Evolutionary conservation across 2,888 invertebrate genomes (phyloP), one percentile per base, ranked within the genome.

Genomic region (Calliphora vomitoria): DNA sequence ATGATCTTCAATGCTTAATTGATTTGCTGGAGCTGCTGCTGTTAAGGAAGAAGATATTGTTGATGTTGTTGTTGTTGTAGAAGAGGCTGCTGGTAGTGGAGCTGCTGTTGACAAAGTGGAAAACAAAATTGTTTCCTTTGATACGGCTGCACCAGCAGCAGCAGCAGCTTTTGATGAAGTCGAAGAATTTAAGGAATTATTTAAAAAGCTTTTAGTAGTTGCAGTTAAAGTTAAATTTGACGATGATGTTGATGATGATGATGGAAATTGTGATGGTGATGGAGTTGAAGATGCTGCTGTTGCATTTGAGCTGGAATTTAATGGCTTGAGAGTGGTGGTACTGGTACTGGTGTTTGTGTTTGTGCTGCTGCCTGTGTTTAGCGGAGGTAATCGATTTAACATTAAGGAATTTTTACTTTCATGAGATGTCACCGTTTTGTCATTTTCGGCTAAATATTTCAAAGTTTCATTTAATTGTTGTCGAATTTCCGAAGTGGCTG

Each of bases 1-100:
- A 87, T 92, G 91, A 90, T 94, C 94, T 47, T 89, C 89, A 85
- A 92, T 92, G 78, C 90, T 89, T 84, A 92, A 84, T 75, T 87
- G 89, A 81, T 78, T 84, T 85, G 81, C 78, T 64, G 87, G 15
- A 41, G 75, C 60, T 58, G 62, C 66, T 47, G 47, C 11, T n/a
- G 81, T 15, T 35, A 82, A 13, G 50, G 79, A 50, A 38, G 82
- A 8, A 38, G 66, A 18, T 31, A 18, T n/a, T 55, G 80, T 8
- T 66, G 75, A 25, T 47, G 79, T 15, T 69, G 80, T 66, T 60
- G 75, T 41, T 55, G 13, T 31, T n/a, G 64, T 8, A 50, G 35
- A 58, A 44, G 55, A 41, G 64, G 41, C 8, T 71, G 35, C 66
- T 47, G 79, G 72, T 50, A 64, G 58, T 44, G 64, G 58, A 20